A percentile compares a stretch with the other conserved stretches of the same genome.
phyloP scores from a whole-genome alignment of 2,888 invertebrate species.

The Antheraea yamamai region DNA sequence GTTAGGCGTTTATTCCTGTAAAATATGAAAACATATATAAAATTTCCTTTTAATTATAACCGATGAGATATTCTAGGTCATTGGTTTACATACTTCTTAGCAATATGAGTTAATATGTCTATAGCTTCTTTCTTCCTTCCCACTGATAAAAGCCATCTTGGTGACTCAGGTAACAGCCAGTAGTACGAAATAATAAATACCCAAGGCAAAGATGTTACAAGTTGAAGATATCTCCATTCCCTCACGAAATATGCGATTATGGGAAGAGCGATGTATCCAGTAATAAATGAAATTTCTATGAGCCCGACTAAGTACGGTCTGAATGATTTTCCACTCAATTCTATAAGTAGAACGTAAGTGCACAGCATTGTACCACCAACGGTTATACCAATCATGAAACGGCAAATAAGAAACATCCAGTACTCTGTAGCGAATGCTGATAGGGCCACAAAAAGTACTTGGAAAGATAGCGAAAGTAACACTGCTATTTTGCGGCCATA shows the following conservation, averaged over 20 bases:
- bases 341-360: constrained; percentile 84
- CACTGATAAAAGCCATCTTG: constrained; percentile 88
- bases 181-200: constrained; percentile 82
- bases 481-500: constrained; percentile 85
- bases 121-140: constrained; percentile 84
- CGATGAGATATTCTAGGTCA: neutral
- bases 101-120: constrained; percentile 84
- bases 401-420: constrained; percentile 81
- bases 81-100: constrained; percentile 63
- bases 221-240: constrained; percentile 83
- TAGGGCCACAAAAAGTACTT: constrained; percentile 77
- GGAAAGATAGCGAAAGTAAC: constrained; percentile 79
- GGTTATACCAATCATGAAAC: constrained; percentile 82
- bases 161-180: constrained; percentile 89
- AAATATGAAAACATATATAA: neutral
- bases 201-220: constrained; percentile 79
- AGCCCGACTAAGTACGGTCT: constrained; percentile 80
- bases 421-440: constrained; percentile 82
- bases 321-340: constrained; percentile 81
- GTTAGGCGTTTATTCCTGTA: constrained; percentile 71
- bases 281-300: constrained; percentile 78
- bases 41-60: neutral
- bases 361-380: constrained; percentile 86
- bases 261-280: constrained; percentile 80
- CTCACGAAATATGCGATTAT: constrained; percentile 82